Evolutionary conservation across 2,888 invertebrate species (phyloP), one percentile per base, ranked within the genome.

Genomic region (Scaptomyza tumidula): DNA sequence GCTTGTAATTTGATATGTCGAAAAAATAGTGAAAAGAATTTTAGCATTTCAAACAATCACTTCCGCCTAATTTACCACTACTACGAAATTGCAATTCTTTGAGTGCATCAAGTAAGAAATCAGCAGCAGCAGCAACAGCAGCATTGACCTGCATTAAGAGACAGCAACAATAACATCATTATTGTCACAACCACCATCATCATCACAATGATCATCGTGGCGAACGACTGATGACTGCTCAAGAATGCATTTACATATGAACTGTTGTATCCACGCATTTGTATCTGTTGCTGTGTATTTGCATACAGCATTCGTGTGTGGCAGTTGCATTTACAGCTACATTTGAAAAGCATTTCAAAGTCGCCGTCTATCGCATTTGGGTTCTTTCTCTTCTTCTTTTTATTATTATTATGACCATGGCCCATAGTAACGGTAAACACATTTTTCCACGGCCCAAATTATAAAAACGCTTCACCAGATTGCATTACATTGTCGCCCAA

Each of bases 291-390:
- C n/a, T 49, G 19, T 53, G 54, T 37, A 35, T 50, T 11, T 71
- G 48, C 59, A 13, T 65, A 46, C 59, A 13, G 39, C 53, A 55
- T 55, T 39, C 46, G 78, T 86, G 84, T 82, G 86, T 86, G 86
- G 84, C 86, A 86, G 81, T 73, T 80, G 84, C 84, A 70, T 83
- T 86, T 77, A 83, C 84, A 73, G 86, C 86, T 79, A 41, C 16
- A 60, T 59, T 63, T 45, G 50, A 60, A 56, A 66, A 39, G 62
- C 64, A 75, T 71, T 72, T 85, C 66, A 67, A 76, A 72, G 70
- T 49, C 57, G 64, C 76, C 76, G 71, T 78, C 75, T 50, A 63
- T 53, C 44, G 75, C 27, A 68, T 76, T 72, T 63, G 44, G 59
- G 49, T 71, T 81, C 72, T 84, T 72, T 64, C 82, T 82, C n/a